Evolutionary conservation across 2,888 invertebrate genomes (phyloP).

Genomic region (Hirtodrosophila confusa): DNA sequence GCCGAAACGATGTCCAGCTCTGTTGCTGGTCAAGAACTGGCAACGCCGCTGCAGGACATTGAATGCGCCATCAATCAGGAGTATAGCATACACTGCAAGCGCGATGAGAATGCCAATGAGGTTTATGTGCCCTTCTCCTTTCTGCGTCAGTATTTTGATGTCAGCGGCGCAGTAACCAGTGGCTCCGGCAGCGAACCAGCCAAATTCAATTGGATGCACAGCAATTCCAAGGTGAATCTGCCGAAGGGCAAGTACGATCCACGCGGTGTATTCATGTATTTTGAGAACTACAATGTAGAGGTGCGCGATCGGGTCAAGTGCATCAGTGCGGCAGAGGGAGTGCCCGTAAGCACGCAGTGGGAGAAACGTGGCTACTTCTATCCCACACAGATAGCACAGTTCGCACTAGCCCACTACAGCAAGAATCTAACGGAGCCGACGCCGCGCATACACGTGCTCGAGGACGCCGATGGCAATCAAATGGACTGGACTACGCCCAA

Average conservation of each 20-base stretch:
- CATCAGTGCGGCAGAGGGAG: constrained; percentile 96
- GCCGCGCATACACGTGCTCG: constrained; percentile 89
- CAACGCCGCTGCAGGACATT: constrained; percentile 86
- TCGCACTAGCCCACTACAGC: constrained; percentile 98
- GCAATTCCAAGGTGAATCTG: constrained; percentile 94
- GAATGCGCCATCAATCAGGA: constrained; percentile 96
- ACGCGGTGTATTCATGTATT: constrained; percentile 96
- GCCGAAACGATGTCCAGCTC: constrained; percentile 27
- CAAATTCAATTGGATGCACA: constrained; percentile 97
- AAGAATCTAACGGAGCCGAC: constrained; percentile 95
- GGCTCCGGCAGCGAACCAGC: constrained; percentile 84
- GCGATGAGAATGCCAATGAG: constrained; percentile 89
- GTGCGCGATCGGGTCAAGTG: constrained; percentile 97
- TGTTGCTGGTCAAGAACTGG: constrained; percentile 33
- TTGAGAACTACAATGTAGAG: constrained; percentile 99
- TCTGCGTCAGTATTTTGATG: constrained; percentile 96
- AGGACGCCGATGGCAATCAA: constrained; percentile 89
- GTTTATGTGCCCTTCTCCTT: constrained; percentile 97
- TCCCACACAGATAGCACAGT: constrained; percentile 99
- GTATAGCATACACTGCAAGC: constrained; percentile 90
- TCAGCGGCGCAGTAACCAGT: constrained; percentile 91
- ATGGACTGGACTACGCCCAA: constrained; percentile 91
- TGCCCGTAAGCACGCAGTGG: constrained; percentile 99
- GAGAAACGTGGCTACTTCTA: constrained; percentile 97
- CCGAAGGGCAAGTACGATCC: constrained; percentile 96